Conservation (phyloP, 2,888 invertebrate genomes). For the Dasypolia templi region DNA sequence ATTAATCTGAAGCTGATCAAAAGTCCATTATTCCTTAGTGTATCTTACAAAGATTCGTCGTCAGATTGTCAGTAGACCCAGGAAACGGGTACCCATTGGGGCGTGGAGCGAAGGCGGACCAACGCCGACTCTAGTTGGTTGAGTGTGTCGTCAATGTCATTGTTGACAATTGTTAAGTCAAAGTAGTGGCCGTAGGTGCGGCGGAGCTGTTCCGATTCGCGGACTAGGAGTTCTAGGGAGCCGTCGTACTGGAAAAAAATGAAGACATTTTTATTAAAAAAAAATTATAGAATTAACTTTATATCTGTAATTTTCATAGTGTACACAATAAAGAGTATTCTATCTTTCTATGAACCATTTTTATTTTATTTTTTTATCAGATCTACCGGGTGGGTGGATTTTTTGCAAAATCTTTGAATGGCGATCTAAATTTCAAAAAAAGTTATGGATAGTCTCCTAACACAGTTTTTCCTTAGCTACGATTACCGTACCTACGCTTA, state of each 20-base stretch:
- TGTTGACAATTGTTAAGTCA: slow-evolving; percentile 99
- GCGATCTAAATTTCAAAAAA: too few species aligned
- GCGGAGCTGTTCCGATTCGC: slow-evolving; percentile 98
- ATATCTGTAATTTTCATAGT: too few species aligned
- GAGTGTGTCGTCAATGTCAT: slow-evolving; percentile 99
- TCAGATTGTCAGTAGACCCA: slow-evolving; percentile 97
- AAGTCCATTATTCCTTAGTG: slow-evolving; percentile 60
- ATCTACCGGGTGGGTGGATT: too few species aligned
- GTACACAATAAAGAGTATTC: too few species aligned
- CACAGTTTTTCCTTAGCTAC: too few species aligned
- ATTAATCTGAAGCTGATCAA: slow-evolving; percentile 53
- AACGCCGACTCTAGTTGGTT: slow-evolving; percentile 97
- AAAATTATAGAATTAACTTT: too few species aligned
- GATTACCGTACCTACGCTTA: too few species aligned
- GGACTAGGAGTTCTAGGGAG: slow-evolving; percentile 98
- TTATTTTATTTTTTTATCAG: too few species aligned
- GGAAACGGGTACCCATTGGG: slow-evolving; percentile 99
- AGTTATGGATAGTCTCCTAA: too few species aligned
- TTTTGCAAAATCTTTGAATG: too few species aligned
- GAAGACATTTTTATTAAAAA: too few species aligned
- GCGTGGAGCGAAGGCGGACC: slow-evolving; percentile 96
- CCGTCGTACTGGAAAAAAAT: slow-evolving; percentile 96
- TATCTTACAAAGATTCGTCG: slow-evolving; percentile 69
- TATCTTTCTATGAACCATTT: too few species aligned
- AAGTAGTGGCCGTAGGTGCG: slow-evolving; percentile 99